Conservation (phyloP, 2,797 vertebrate genomes). For the Delichon dasypus region DNA sequence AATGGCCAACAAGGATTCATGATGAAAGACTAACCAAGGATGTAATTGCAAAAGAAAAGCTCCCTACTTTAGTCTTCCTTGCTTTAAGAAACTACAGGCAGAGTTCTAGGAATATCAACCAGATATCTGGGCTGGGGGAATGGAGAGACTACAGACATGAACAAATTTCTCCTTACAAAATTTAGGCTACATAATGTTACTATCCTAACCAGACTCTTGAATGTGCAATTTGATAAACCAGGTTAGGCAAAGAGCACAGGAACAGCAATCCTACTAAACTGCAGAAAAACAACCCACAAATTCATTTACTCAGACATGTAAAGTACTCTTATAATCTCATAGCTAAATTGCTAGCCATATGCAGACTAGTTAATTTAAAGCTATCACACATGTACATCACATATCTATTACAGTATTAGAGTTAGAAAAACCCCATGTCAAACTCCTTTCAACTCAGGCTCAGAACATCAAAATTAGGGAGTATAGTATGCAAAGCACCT, state of each 20-base stretch:
- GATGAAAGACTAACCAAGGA: neutral
- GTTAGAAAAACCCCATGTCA: neutral
- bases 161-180: neutral
- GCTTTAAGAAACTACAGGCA: neutral
- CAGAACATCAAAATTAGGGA: neutral
- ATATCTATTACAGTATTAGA: neutral
- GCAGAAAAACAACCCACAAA: neutral
- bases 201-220: neutral
- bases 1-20: neutral
- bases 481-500: neutral
- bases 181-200: neutral
- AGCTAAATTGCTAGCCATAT: neutral
- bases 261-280: neutral
- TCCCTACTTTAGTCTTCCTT: neutral
- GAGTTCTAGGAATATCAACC: neutral
- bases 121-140: rapidly evolving
- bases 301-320: neutral
- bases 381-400: neutral
- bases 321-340: neutral
- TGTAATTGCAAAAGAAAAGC: neutral
- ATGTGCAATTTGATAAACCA: neutral
- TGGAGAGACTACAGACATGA: neutral
- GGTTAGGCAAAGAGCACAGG: neutral
- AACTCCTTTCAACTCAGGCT: neutral
- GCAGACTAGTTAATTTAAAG: neutral